Conservation (phyloP, 2,113 vertebrate species). For the Daboia siamensis region DNA sequence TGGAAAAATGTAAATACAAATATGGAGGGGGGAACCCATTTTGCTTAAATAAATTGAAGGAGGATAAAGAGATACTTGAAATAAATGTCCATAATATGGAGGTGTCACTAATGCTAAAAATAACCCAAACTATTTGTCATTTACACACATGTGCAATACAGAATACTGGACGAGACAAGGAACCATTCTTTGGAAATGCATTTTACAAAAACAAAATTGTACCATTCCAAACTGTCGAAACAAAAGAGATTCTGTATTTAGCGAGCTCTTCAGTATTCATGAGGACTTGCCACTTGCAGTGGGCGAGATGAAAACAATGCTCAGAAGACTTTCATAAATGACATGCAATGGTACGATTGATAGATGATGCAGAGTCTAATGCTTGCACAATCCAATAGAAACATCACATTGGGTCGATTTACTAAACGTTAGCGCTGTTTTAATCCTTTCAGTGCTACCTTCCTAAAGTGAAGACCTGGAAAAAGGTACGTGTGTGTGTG, state of each 20-base stretch:
- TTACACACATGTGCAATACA: conserved; percentile 41
- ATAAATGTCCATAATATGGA: conserved; percentile 8
- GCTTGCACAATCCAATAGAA: conserved; percentile 72
- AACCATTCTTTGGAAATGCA: conserved; percentile 47
- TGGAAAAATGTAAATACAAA: not conserved
- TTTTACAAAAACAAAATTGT: conserved; percentile 67
- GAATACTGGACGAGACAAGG: conserved; percentile 42
- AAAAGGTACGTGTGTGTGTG: conserved; percentile 15
- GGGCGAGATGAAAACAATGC: conserved; percentile 81
- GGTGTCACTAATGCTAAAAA: conserved; percentile 32
- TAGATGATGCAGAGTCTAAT: conserved; percentile 78
- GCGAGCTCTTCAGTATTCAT: conserved; percentile 76
- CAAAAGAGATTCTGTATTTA: conserved; percentile 74
- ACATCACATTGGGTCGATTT: conserved; percentile 68
- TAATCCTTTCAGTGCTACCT: conserved; percentile 38
- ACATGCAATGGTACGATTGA: conserved; percentile 78
- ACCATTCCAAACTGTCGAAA: conserved; percentile 71
- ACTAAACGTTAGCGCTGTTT: conserved; percentile 60
- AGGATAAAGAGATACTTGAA: conserved; percentile 29
- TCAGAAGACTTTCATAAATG: conserved; percentile 83
- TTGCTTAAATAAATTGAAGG: conserved; percentile 58
- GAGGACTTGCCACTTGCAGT: conserved; percentile 75
- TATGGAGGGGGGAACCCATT: not conserved
- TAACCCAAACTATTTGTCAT: conserved; percentile 13
- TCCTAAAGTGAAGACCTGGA: conserved; percentile 37